phyloP scores from a whole-genome alignment of 2,797 vertebrate species.

The Neoniphon sammara region DNA sequence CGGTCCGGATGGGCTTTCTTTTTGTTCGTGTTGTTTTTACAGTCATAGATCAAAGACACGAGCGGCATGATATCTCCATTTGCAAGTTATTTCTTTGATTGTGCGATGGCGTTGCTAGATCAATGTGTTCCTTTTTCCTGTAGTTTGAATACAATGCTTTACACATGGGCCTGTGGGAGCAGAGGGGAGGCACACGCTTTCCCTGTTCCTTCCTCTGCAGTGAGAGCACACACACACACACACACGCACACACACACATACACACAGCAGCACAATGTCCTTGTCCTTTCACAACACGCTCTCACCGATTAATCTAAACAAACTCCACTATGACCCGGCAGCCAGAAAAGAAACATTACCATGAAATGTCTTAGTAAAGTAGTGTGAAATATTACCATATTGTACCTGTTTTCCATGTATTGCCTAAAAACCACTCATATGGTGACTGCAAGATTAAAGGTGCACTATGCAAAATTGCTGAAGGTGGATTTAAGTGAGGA shows the following conservation, averaged over 20 bases:
- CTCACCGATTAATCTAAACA: slow-evolving; percentile 1
- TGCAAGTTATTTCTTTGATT: slow-evolving; percentile 17
- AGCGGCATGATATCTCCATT: not conserved
- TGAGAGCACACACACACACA: not conserved
- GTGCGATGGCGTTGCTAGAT: slow-evolving; percentile 1
- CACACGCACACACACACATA: not conserved
- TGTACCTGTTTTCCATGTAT: not conserved
- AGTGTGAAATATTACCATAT: not conserved
- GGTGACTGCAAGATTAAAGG: too few species aligned
- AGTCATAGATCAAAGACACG: slow-evolving; percentile 6
- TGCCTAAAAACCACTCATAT: too few species aligned
- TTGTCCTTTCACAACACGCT: not conserved
- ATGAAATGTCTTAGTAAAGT: not conserved
- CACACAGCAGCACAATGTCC: not conserved
- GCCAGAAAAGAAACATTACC: not conserved
- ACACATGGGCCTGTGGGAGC: not conserved
- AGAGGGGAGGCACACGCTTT: not conserved
- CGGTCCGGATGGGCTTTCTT: not conserved
- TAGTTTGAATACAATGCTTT: slow-evolving; percentile 9
- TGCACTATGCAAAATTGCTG: too few species aligned
- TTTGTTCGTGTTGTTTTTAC: not conserved
- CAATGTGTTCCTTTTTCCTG: slow-evolving; percentile 34
- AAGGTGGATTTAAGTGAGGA: too few species aligned
- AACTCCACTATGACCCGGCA: not conserved
- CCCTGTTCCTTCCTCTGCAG: slow-evolving; percentile 13